Evolutionary conservation across 64 coral and sea anemone species (phyloP).

Genomic region (Hydrozoanthus tunicans): DNA sequence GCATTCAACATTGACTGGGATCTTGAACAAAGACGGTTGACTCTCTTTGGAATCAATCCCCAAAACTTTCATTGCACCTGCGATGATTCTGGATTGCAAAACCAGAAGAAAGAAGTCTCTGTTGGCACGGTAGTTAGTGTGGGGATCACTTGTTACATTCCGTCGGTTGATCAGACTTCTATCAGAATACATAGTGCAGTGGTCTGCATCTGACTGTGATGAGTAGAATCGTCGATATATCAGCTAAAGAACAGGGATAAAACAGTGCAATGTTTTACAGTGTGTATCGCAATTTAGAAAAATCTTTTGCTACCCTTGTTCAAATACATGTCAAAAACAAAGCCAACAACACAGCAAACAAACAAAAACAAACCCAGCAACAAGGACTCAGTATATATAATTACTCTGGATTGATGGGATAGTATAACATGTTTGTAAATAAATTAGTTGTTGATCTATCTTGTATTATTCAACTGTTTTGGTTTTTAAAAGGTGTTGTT

Average conservation of each 20-base stretch:
- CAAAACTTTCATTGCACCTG: constrained; percentile 1
- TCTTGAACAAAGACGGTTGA: constrained; percentile 29
- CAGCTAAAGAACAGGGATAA: constrained; percentile 41
- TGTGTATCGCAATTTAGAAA: no score
- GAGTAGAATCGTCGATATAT: constrained; percentile 66
- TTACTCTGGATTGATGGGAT: constrained; percentile 3
- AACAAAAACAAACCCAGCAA: not conserved
- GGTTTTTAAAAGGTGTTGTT: not conserved
- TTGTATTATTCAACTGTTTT: not conserved
- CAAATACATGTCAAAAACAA: not conserved
- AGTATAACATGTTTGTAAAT: not conserved
- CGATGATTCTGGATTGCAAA: constrained; percentile 28
- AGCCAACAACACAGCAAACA: not conserved
- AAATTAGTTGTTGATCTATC: not conserved
- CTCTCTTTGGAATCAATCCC: constrained; percentile 48
- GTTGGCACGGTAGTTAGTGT: constrained; percentile 40
- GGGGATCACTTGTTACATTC: constrained; percentile 63
- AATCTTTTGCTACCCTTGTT: no score
- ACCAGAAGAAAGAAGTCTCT: constrained; percentile 56
- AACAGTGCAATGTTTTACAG: not conserved
- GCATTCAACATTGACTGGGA: constrained; percentile 27
- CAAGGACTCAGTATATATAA: not conserved
- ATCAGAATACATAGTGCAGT: constrained; percentile 54
- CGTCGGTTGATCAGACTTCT: constrained; percentile 40
- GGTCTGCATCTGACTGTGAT: constrained; percentile 43